Conservation (phyloP, 1,140 invertebrate species). For the Mya arenaria region DNA sequence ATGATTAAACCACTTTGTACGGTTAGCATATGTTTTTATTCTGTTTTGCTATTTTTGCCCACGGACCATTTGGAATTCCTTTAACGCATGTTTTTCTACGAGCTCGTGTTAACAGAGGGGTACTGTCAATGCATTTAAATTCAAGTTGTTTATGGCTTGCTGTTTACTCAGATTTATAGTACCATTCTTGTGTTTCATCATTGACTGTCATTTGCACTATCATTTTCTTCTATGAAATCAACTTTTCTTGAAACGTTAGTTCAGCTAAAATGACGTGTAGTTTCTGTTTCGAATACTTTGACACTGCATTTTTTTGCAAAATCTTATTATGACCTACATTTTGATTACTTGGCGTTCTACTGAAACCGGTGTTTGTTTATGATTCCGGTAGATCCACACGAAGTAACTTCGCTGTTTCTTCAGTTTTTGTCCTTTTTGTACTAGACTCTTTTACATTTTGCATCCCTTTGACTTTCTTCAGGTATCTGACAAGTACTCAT, state of each 20-base stretch:
- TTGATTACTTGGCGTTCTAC: neutral
- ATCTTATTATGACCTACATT: neutral
- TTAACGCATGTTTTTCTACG: neutral
- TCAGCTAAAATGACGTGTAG: neutral
- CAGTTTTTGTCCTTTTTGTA: neutral
- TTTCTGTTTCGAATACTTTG: neutral
- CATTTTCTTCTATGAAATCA: neutral
- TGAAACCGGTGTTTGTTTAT: too few species aligned
- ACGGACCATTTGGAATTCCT: neutral
- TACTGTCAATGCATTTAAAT: slow-evolving; percentile 20
- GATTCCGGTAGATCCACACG: neutral
- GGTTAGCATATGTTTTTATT: neutral
- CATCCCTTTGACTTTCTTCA: neutral
- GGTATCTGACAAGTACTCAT: too few species aligned
- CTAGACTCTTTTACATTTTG: neutral
- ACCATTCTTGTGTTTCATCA: neutral
- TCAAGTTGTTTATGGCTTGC: neutral
- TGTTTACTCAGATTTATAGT: slow-evolving; percentile 9
- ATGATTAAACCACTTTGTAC: slow-evolving; percentile 20
- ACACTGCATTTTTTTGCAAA: neutral
- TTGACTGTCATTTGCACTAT: neutral
- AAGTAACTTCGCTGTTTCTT: neutral
- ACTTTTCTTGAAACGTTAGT: neutral
- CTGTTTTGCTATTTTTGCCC: neutral
- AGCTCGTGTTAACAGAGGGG: neutral